Conservation (phyloP, 2,113 vertebrate species). For the Ammodytes marinus region DNA sequence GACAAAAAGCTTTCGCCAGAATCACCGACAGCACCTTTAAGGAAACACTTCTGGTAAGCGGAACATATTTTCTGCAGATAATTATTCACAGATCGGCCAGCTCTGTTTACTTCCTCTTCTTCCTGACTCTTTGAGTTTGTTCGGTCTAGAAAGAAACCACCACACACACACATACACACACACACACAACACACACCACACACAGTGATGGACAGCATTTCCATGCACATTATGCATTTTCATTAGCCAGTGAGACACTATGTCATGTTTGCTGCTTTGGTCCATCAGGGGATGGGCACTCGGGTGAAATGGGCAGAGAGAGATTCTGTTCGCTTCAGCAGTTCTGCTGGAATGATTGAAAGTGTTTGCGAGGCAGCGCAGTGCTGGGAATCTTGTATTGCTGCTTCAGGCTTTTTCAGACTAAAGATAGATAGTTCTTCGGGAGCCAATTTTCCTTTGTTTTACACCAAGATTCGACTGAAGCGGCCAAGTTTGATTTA, state of each 20-base stretch:
- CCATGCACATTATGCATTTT: slow-evolving; percentile 71
- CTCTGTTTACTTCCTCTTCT: slow-evolving; percentile 8
- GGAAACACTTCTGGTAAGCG: slow-evolving; percentile 19
- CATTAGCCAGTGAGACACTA: slow-evolving; percentile 63
- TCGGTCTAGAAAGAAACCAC: slow-evolving; percentile 22
- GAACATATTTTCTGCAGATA: slow-evolving; percentile 8
- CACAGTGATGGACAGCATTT: slow-evolving; percentile 60
- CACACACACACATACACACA: slow-evolving; percentile 3
- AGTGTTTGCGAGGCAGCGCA: slow-evolving; percentile 52
- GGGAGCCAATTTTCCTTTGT: slow-evolving; percentile 24
- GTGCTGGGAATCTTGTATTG: slow-evolving; percentile 61
- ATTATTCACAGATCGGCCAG: slow-evolving; percentile 27
- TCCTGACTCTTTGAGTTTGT: slow-evolving; percentile 14
- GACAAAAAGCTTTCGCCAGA: too few relatives aligned
- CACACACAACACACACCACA: neutral
- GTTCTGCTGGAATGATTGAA: slow-evolving; percentile 76
- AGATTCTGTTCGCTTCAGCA: slow-evolving; percentile 77
- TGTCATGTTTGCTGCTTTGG: slow-evolving; percentile 62
- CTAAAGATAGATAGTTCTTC: slow-evolving; percentile 52
- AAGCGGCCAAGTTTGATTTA: slow-evolving; percentile 8
- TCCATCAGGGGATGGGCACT: slow-evolving; percentile 54
- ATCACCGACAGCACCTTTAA: too few relatives aligned
- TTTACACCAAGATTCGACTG: slow-evolving; percentile 17
- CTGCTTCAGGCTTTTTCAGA: slow-evolving; percentile 75
- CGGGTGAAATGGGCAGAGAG: slow-evolving; percentile 72